Evolutionary conservation across 37 sponge, comb jelly and placozoan species (phyloP).

Genomic region (Bolinopsis microptera): DNA sequence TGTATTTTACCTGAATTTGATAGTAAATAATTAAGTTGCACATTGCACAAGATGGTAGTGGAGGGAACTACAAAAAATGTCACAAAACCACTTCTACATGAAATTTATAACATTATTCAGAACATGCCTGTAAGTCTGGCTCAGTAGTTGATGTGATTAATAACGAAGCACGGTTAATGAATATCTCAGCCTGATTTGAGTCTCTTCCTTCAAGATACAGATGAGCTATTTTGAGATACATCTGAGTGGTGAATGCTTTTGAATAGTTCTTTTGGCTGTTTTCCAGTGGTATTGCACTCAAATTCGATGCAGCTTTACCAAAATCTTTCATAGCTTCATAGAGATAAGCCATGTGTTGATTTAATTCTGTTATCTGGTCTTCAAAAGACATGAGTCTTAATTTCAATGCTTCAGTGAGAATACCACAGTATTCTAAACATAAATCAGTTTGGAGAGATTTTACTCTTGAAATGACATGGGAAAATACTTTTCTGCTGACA

Average conservation of each 20-base stretch:
- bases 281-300: constrained; percentile 83
- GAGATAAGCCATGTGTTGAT: constrained; percentile 74
- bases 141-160: constrained; percentile 62
- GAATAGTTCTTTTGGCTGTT: constrained; percentile 84
- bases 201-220: constrained; percentile 84
- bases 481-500: constrained; percentile 47
- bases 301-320: constrained; percentile 74
- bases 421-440: neutral
- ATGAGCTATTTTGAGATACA: constrained; percentile 91
- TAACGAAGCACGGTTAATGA: constrained; percentile 86
- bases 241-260: constrained; percentile 86
- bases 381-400: constrained; percentile 58
- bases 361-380: constrained; percentile 72
- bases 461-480: neutral
- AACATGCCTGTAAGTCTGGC: neutral
- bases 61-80: too few species aligned
- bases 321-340: constrained; percentile 81
- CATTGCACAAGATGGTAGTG: too few species aligned
- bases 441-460: neutral
- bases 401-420: constrained; percentile 20
- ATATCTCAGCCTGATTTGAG: constrained; percentile 88
- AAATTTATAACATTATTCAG: too few species aligned
- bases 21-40: neutral
- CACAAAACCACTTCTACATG: too few species aligned
- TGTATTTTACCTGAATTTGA: constrained; percentile 4